Percentiles rank a stretch among this genome's conserved stretches.
Conservation (phyloP, 2,888 invertebrate genomes). For the Cosmia trapezina region DNA sequence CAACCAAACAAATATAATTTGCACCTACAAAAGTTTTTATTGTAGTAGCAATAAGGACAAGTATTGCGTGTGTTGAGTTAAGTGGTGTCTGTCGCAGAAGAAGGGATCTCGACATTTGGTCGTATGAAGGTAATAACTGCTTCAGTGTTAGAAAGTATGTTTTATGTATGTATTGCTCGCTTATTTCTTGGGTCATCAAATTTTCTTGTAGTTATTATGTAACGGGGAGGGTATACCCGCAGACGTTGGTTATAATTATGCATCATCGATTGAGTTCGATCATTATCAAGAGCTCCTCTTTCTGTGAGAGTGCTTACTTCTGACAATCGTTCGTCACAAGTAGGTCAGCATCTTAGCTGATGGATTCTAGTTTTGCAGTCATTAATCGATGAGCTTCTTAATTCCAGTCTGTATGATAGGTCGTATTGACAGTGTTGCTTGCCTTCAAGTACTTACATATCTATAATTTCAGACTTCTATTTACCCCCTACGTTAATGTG, state of each 20-base stretch:
- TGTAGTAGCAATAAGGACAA: slow-evolving; percentile 40
- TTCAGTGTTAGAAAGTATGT: slow-evolving; percentile 49
- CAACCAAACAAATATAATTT: slow-evolving; percentile 29
- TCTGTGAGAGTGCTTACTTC: slow-evolving; percentile 3
- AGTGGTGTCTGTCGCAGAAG: slow-evolving; percentile 12
- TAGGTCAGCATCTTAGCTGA: slow-evolving; percentile 22
- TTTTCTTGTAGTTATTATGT: slow-evolving; percentile 15
- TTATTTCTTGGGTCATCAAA: slow-evolving; percentile 33
- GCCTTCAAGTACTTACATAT: background rate
- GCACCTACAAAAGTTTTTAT: slow-evolving; percentile 44
- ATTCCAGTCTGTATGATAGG: background rate
- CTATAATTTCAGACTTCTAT: background rate
- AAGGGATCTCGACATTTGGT: slow-evolving; percentile 48
- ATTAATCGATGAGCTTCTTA: slow-evolving; percentile 1
- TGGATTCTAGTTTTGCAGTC: slow-evolving; percentile 6
- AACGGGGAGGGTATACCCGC: background rate
- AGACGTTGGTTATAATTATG: slow-evolving; percentile 15
- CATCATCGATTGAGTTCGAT: slow-evolving; percentile 17
- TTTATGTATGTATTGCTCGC: slow-evolving; percentile 48
- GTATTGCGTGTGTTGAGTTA: slow-evolving; percentile 33
- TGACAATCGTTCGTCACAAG: background rate
- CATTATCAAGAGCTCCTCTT: slow-evolving; percentile 2
- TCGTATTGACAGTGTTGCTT: background rate
- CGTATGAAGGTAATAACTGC: slow-evolving; percentile 52
- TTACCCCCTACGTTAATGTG: background rate